These are phyloP conservation scores for Chloroceryle amazona DNA, from an alignment of 2,797 vertebrate genomes.

Conservation along the genomic window DNA sequence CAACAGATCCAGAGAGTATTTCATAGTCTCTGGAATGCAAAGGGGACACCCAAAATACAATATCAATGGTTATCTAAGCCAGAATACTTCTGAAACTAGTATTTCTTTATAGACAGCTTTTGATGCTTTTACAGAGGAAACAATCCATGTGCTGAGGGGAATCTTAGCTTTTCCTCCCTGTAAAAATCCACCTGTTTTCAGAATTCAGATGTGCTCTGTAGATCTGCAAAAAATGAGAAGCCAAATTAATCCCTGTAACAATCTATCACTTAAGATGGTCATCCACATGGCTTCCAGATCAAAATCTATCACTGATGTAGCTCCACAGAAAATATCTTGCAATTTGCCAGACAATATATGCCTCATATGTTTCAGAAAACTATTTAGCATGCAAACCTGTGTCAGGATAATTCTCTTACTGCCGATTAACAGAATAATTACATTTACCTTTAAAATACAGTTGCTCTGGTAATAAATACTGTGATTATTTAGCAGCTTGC, in stretches of 20 bases:
- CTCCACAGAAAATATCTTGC: neutral
- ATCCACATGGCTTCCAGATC: neutral
- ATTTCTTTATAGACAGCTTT: neutral
- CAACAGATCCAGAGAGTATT: conserved; percentile 71
- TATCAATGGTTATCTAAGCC: neutral
- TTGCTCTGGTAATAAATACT: neutral
- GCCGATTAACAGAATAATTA: neutral
- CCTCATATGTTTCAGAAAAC: neutral
- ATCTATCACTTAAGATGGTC: neutral
- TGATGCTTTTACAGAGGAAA: neutral
- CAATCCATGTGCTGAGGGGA: neutral
- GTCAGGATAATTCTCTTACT: neutral
- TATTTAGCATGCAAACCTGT: neutral
- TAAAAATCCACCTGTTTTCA: neutral
- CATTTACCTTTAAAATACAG: neutral
- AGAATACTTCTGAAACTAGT: neutral
- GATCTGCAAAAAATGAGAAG: neutral
- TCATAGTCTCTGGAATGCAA: conserved; percentile 64
- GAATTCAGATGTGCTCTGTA: neutral
- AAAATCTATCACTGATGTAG: neutral
- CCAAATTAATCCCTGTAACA: neutral
- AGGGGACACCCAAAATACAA: neutral
- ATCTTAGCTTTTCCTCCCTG: neutral
- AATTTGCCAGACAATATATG: neutral
- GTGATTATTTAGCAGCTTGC: neutral